phyloP scores from a whole-genome alignment of 2,888 invertebrate genomes.

The Ectemnius cavifrons region DNA sequence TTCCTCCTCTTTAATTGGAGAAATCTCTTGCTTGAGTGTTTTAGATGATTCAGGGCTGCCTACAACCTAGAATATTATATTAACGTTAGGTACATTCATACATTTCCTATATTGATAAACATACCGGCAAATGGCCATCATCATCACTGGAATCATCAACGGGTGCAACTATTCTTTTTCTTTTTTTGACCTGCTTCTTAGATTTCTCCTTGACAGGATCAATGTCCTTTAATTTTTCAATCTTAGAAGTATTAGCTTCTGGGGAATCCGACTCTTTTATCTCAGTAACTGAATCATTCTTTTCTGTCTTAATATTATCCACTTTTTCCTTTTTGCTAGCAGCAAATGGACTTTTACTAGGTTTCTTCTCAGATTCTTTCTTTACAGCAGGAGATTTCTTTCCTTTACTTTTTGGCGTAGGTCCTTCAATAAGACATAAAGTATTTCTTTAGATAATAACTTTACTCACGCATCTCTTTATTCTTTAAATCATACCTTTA shows the following conservation, averaged over 20 bases:
- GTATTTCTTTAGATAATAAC: background rate
- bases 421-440: conserved; percentile 17
- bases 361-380: conserved; percentile 38
- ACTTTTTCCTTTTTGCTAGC: conserved; percentile 34
- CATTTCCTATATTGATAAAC: conserved; percentile 17
- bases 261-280: background rate
- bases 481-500: background rate
- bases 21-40: conserved; percentile 45
- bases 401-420: conserved; percentile 37
- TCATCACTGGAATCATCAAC: conserved; percentile 72
- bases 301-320: conserved; percentile 38
- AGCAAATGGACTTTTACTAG: conserved; percentile 24
- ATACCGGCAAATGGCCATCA: conserved; percentile 66
- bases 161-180: conserved; percentile 57
- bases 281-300: background rate
- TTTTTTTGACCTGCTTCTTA: conserved; percentile 56
- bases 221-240: conserved; percentile 43
- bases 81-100: conserved; percentile 16
- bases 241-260: conserved; percentile 13
- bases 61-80: conserved; percentile 45
- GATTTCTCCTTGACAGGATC: conserved; percentile 16
- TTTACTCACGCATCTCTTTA: background rate
- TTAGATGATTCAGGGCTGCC: conserved; percentile 60
- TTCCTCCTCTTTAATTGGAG: conserved; percentile 47
- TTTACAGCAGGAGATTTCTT: conserved; percentile 15